Percentiles rank a stretch among this genome's conserved stretches.
Evolutionary conservation across 1,140 invertebrate species (phyloP).

Genomic region (Delia radicum): DNA sequence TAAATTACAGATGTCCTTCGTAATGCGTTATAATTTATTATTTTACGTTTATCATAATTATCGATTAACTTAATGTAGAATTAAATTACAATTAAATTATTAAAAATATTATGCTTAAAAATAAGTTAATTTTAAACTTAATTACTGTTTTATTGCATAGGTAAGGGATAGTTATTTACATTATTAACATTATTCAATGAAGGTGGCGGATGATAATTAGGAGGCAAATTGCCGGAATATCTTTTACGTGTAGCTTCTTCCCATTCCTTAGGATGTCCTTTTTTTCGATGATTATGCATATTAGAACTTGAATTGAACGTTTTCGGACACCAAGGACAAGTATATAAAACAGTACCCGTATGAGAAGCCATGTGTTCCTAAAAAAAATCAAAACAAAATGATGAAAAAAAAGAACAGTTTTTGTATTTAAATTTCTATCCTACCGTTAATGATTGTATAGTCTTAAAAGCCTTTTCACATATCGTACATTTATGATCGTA

Average conservation of each 20-base stretch:
- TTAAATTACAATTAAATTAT: neutral
- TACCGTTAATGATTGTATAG: slow-evolving; percentile 42
- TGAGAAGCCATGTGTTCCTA: slow-evolving; percentile 53
- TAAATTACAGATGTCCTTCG: no score
- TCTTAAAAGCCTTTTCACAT: slow-evolving; percentile 50
- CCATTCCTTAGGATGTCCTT: slow-evolving; percentile 45
- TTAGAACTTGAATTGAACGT: slow-evolving; percentile 51
- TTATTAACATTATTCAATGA: neutral
- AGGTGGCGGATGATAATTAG: neutral
- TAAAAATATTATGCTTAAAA: no score
- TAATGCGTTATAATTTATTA: no score
- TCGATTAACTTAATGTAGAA: neutral
- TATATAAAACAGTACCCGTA: slow-evolving; percentile 44
- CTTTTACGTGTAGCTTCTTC: slow-evolving; percentile 1
- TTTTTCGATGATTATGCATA: slow-evolving; percentile 54
- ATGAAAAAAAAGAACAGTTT: neutral
- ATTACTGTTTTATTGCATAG: neutral
- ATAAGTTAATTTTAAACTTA: no score
- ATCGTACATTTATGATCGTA: slow-evolving; percentile 44
- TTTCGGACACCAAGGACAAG: slow-evolving; percentile 45
- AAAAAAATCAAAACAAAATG: neutral
- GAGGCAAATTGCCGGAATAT: slow-evolving; percentile 9
- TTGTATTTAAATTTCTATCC: neutral
- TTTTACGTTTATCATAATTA: no score
- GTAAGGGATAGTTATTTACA: neutral